phyloP scores from a whole-genome alignment of 1,140 invertebrate genomes.

The Drosophila carrolli region DNA sequence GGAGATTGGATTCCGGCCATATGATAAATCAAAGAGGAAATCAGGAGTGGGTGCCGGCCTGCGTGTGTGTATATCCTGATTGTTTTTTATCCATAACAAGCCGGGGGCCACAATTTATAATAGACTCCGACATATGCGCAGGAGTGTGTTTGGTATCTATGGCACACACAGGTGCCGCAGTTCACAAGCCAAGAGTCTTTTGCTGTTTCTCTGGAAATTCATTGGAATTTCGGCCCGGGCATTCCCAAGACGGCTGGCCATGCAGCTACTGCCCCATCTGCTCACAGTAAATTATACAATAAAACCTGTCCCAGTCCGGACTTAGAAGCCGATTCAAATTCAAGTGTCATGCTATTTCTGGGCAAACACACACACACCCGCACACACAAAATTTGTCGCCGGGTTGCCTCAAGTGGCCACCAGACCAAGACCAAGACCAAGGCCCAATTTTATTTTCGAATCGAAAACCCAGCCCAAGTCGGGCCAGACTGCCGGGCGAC shows the following conservation, averaged over 20 bases:
- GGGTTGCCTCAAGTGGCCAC: slow-evolving; percentile 61
- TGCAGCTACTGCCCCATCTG: slow-evolving; percentile 43
- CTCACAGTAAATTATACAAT: slow-evolving; percentile 79
- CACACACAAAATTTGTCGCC: slow-evolving; percentile 66
- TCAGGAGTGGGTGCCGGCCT: slow-evolving; percentile 29
- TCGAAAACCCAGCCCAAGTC: slow-evolving; percentile 28
- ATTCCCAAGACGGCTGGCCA: slow-evolving; percentile 27
- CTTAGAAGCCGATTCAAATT: slow-evolving; percentile 57
- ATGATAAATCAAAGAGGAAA: slow-evolving; percentile 59
- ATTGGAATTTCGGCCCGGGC: slow-evolving; percentile 60
- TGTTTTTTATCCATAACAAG: slow-evolving; percentile 80
- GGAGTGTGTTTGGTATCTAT: slow-evolving; percentile 37
- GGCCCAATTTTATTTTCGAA: slow-evolving; percentile 8
- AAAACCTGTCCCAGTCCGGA: slow-evolving; percentile 64
- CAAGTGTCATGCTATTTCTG: slow-evolving; percentile 81
- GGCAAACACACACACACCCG: slow-evolving; percentile 37
- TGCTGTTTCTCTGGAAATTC: slow-evolving; percentile 71
- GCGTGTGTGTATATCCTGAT: slow-evolving; percentile 48
- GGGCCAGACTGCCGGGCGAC: slow-evolving; percentile 73
- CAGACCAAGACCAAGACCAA: slow-evolving; percentile 25
- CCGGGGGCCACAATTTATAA: slow-evolving; percentile 68
- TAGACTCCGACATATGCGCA: slow-evolving; percentile 47
- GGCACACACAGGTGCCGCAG: slow-evolving; percentile 65
- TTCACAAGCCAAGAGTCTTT: slow-evolving; percentile 54
- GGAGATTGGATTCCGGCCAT: slow-evolving; percentile 36